A percentile compares a stretch with the other conserved stretches of the same genome.
Evolutionary conservation across 2,797 vertebrate genomes (phyloP).

Genomic region (Mormyrus proboscirostris): DNA sequence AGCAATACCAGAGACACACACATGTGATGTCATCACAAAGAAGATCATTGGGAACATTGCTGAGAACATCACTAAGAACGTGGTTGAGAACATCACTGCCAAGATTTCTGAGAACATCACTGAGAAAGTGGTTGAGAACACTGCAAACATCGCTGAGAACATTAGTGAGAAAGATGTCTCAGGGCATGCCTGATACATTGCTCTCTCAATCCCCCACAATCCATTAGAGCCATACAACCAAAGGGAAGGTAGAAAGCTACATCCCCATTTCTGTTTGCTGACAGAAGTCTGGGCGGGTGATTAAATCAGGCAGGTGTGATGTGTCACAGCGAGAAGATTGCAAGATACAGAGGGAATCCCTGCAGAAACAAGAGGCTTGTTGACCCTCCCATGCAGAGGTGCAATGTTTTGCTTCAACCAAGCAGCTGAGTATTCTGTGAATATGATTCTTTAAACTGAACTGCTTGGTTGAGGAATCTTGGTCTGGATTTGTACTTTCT

Average conservation of each 20-base stretch:
- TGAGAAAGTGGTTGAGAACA: neutral
- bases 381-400: neutral
- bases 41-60: neutral
- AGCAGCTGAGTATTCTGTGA: neutral
- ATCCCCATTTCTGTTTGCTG: neutral
- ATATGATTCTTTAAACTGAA: neutral
- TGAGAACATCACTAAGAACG: neutral
- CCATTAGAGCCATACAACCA: neutral
- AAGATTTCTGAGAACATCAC: neutral
- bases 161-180: neutral
- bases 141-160: neutral
- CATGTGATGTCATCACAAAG: neutral
- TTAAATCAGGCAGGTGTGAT: neutral
- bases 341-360: neutral
- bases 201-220: neutral
- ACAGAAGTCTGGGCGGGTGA: neutral
- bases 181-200: neutral
- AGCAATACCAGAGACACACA: neutral
- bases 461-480: neutral
- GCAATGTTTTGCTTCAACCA: neutral
- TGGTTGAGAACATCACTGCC: neutral
- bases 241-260: neutral
- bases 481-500: neutral
- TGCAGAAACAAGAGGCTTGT: neutral
- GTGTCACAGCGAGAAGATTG: neutral